Conservation (phyloP, 2,113 vertebrate genomes). For the Caracal caracal region DNA sequence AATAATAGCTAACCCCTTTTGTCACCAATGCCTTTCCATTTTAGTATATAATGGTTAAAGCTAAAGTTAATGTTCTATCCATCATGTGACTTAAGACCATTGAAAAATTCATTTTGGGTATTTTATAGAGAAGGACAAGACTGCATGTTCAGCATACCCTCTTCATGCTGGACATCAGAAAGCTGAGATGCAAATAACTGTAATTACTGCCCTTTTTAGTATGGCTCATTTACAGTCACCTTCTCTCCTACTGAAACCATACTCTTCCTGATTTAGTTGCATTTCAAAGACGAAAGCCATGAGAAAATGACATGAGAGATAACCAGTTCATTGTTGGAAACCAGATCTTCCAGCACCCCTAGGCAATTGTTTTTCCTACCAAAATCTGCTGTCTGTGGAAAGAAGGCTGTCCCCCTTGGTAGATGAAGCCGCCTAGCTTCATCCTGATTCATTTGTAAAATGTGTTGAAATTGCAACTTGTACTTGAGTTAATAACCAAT, state of each 20-base stretch:
- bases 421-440: background rate
- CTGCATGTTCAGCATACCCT: background rate
- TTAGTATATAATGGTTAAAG: background rate
- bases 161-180: background rate
- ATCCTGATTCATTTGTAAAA: conserved; percentile 27
- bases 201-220: background rate
- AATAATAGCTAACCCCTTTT: conserved; percentile 12
- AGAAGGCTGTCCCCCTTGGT: background rate
- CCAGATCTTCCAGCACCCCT: conserved; percentile 3
- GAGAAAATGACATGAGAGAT: conserved; percentile 11
- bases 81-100: conserved; percentile 1
- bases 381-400: background rate
- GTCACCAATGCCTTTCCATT: conserved; percentile 23
- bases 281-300: conserved; percentile 44
- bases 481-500: background rate
- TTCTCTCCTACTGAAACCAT: conserved; percentile 16
- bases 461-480: conserved; percentile 20
- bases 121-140: background rate
- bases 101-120: background rate
- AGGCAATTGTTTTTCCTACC: background rate
- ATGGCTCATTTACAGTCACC: conserved; percentile 9
- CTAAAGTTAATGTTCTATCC: conserved; percentile 31
- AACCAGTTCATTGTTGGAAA: conserved; percentile 24
- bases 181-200: background rate
- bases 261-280: background rate